Conservation (phyloP, 2,113 vertebrate genomes). For the Piprites chloris region DNA sequence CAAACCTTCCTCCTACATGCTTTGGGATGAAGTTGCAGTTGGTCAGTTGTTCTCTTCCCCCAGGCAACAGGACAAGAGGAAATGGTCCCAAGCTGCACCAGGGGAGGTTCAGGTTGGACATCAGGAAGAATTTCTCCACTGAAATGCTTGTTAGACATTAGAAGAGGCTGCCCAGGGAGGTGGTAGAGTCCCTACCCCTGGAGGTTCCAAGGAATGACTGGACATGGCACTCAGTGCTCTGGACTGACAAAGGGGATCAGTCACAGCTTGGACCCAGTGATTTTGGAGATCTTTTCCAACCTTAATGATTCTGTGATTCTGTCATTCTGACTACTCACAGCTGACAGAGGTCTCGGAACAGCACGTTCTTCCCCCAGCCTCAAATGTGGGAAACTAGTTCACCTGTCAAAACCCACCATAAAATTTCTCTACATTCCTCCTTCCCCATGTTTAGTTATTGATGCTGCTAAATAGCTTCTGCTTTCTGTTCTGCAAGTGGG, state of each 20-base stretch:
- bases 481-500: background rate
- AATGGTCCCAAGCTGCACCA: background rate
- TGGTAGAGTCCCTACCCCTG: background rate
- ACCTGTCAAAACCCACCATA: background rate
- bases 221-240: fast-evolving
- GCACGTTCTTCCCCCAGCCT: fast-evolving
- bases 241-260: background rate
- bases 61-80: background rate
- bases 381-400: background rate
- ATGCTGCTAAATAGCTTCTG: background rate
- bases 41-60: background rate
- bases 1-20: fast-evolving
- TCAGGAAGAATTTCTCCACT: background rate
- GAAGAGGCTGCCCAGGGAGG: background rate
- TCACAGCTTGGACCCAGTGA: background rate
- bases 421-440: background rate
- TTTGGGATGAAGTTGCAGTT: background rate
- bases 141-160: background rate
- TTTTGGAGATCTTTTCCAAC: background rate
- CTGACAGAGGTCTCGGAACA: background rate
- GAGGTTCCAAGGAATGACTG: background rate
- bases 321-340: background rate
- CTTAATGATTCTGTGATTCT: background rate
- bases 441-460: background rate
- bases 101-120: background rate